Evolutionary conservation across 1,140 invertebrate species (phyloP), one percentile per base, ranked within the genome.

Genomic region (Eubasilissa regina): DNA sequence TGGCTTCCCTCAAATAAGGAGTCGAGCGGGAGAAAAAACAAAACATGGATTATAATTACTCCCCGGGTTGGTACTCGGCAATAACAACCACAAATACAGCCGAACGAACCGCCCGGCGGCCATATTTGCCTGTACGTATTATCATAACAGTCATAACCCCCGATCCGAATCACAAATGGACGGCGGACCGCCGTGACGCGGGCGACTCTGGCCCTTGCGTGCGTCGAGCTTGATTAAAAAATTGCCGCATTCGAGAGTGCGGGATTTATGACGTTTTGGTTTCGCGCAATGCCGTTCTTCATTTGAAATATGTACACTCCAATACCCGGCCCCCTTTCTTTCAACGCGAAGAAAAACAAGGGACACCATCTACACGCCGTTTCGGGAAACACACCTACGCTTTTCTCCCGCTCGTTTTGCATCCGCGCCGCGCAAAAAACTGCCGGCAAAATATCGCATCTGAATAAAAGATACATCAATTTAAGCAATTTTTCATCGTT

Each of bases 281-380:
- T 77, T 68, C 45, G 47, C 17, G 45, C 43, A 12, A 15, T 15
- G 11, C 43, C 60, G n/a, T 77, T 77, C 60, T 76, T 77, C 64
- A 68, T 77, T 77, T 66, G 62, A 77, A 77, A 68, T 77, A 73
- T 55, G 47, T 55, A 77, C 62, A 77, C 75, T 77, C 51, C 75
- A 77, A 77, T 77, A 77, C 44, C 58, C 74, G 47, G 56, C 74
- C 74, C 66, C 74, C 68, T 51, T 73, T 73, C 51, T 73, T 73
- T 73, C 68, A 73, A 51, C 15, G 66, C 21, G 51, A 70, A 77
- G 66, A 62, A 78, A 78, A 78, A 70, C 77, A 78, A 68, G 60
- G 60, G 55, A 73, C 25, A 45, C 75, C 75, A 77, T 77, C 75
- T 77, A 70, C 64, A 70, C 64, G 77, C 43, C 60, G 64, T 77